A percentile compares a stretch with the other conserved stretches of the same genome.
Evolutionary conservation across 2,888 invertebrate genomes (phyloP).

Genomic region (Calameuta pallipes): DNA sequence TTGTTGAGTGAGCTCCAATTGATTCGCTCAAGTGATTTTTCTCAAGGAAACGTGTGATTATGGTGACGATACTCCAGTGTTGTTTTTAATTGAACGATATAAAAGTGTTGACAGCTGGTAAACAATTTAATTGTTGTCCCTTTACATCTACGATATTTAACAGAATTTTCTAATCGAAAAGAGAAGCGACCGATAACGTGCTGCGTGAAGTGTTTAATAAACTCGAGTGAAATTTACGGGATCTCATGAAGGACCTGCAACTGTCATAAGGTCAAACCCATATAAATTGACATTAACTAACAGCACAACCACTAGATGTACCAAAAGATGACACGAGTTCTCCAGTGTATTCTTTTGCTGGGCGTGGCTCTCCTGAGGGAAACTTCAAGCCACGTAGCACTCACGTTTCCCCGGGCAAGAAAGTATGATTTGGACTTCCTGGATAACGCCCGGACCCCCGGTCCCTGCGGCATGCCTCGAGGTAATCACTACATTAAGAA

Average conservation of each 20-base stretch:
- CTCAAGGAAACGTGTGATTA: slow-evolving; percentile 17
- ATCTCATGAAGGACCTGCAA: too few species aligned
- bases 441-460: slow-evolving; percentile 89
- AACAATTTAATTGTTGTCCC: too few species aligned
- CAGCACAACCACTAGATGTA: too few species aligned
- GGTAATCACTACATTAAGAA: slow-evolving; percentile 70
- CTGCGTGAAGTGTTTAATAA: too few species aligned
- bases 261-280: too few species aligned
- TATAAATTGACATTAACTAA: too few species aligned
- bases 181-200: too few species aligned
- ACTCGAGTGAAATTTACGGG: too few species aligned
- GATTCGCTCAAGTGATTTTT: slow-evolving; percentile 24
- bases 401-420: slow-evolving; percentile 91
- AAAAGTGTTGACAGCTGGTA: too few species aligned
- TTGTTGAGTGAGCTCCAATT: slow-evolving; percentile 8
- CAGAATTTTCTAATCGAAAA: too few species aligned
- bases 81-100: slow-evolving; percentile 1
- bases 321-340: too few species aligned
- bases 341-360: slow-evolving; percentile 25
- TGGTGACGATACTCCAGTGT: not conserved
- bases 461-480: slow-evolving; percentile 96
- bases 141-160: too few species aligned
- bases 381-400: slow-evolving; percentile 77
- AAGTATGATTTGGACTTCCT: slow-evolving; percentile 91
- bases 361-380: slow-evolving; percentile 33